These are phyloP conservation scores for Drosophila kurseongensis DNA, from an alignment of 1,140 invertebrate genomes.

Conservation along the genomic window DNA sequence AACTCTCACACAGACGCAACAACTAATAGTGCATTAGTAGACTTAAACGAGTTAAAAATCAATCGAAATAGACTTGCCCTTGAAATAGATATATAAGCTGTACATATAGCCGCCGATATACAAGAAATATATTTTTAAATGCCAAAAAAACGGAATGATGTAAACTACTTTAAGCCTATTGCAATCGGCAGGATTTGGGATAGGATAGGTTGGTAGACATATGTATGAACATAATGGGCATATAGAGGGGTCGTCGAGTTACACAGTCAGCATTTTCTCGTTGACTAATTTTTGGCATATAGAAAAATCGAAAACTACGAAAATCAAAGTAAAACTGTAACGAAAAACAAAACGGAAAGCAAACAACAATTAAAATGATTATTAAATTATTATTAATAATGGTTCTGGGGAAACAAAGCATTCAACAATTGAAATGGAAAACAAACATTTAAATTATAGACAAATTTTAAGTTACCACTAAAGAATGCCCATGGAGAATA, in stretches of 20 bases:
- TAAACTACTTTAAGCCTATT: conserved; percentile 61
- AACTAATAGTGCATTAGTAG: conserved; percentile 80
- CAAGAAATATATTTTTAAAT: conserved; percentile 75
- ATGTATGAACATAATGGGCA: not conserved
- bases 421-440: conserved; percentile 46
- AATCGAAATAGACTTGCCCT: conserved; percentile 71
- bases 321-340: conserved; percentile 55
- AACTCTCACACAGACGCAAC: conserved; percentile 64
- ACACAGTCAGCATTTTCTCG: conserved; percentile 28
- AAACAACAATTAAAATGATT: conserved; percentile 41
- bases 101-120: conserved; percentile 53
- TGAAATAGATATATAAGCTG: conserved; percentile 51
- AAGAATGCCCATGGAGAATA: conserved; percentile 9
- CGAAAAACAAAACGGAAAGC: conserved; percentile 47
- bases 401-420: conserved; percentile 80
- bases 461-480: conserved; percentile 67
- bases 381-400: conserved; percentile 49
- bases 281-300: conserved; percentile 35
- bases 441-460: conserved; percentile 53
- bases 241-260: not conserved
- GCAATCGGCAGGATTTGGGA: conserved; percentile 20
- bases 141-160: conserved; percentile 65
- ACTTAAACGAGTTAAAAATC: conserved; percentile 73
- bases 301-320: conserved; percentile 33
- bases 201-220: not conserved